Base-by-base conservation (phyloP, 2,113 vertebrate genomes). In the Tragulus kanchil region DNA sequence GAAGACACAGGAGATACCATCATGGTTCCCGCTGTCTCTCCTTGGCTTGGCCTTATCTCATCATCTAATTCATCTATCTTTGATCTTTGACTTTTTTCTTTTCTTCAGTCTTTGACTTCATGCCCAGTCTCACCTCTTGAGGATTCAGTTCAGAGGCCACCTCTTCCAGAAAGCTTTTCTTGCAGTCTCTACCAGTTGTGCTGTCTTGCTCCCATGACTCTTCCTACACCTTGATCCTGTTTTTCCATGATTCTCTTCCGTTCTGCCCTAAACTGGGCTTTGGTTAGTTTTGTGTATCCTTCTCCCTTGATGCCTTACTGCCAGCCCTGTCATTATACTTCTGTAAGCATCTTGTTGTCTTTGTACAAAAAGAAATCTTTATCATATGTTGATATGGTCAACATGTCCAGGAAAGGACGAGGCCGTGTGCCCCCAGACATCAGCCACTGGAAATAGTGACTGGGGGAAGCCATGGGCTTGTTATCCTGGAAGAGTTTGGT, bases 391-490 rank as follows among this genome's bases (percentile, higher is more conserved):
- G 79, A 67, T 94, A 62, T 5, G 8, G 11, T 82, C 71, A 6
- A 15, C 81, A 8, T 94, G 77, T 85, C 77, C 81, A 90, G 88
- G 87, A 86, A 28, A 94, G 73, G 67, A 97, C 90, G 61, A 84
- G 83, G 61, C 31, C 14, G 9, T 19, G 28, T 92, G 21, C 69
- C 56, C 83, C n/a, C 16, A 26, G n/a, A 85, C 52, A 12, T 36
- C 84, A 48, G 65, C 77, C 28, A 48, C 36, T 50, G 28, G 58
- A 82, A 56, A 64, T 26, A 56, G 88, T 48, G 31, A 15, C 77
- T 21, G 10, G 81, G 58, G n/a, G 83, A 90, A 50, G 77, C 81
- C 7, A 3, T 52, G 42, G n/a, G 52, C 71, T 94, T 7, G 0
- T 59, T 31, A 4, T 62, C 21, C 52, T 14, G 16, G 5, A 36